phyloP scores from a whole-genome alignment of 2,797 vertebrate species.

The Varecia variegata region DNA sequence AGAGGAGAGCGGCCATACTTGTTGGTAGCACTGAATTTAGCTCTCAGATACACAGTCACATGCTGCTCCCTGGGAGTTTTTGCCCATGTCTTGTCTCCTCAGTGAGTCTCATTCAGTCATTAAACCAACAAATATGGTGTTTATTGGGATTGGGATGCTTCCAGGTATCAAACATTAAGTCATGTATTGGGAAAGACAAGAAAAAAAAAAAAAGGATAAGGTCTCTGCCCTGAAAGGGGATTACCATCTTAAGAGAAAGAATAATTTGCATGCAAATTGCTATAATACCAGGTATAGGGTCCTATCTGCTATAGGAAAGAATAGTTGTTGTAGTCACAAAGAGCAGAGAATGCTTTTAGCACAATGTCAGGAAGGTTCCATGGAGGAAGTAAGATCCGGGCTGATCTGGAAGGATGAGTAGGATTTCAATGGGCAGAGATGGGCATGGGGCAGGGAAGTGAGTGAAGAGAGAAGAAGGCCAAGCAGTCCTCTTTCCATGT shows the following conservation, averaged over 20 bases:
- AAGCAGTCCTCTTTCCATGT: fast-evolving
- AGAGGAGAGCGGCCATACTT: not conserved
- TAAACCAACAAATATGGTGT: not conserved
- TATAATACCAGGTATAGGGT: not conserved
- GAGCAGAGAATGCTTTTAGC: not conserved
- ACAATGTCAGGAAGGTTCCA: not conserved
- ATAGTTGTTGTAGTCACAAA: not conserved
- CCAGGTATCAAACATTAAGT: not conserved
- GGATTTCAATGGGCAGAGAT: not conserved
- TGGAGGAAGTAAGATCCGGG: not conserved
- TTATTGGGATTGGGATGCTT: not conserved
- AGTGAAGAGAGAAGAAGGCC: not conserved
- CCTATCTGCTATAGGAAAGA: not conserved
- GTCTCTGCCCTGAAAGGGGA: not conserved
- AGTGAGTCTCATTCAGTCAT: not conserved
- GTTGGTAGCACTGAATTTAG: not conserved
- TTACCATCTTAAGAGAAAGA: not conserved
- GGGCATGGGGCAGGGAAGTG: not conserved
- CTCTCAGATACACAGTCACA: fast-evolving
- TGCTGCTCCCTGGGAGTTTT: not conserved
- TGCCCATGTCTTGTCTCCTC: not conserved
- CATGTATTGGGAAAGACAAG: not conserved
- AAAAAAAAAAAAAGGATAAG: not conserved
- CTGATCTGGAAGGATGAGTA: not conserved
- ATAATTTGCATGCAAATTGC: not conserved